Evolutionary conservation across 2,113 vertebrate genomes (phyloP).

Genomic region (human (Homo sapiens)): DNA sequence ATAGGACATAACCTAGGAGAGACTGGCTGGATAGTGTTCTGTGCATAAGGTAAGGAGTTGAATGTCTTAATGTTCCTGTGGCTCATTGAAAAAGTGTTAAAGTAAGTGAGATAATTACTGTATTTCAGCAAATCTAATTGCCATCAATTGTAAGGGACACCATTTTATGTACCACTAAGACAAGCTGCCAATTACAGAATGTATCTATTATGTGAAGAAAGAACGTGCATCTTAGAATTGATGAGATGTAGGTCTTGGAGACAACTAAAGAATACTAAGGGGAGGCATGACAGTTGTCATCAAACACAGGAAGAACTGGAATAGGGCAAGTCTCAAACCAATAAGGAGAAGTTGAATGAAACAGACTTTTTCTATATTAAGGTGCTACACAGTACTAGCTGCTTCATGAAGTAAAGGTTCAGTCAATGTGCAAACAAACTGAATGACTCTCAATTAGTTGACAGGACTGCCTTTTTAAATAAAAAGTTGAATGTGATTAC

Average conservation of each 20-base stretch:
- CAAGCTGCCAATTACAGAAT: constrained; percentile 16
- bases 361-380: background rate
- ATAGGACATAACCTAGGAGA: background rate
- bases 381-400: background rate
- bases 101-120: background rate
- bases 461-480: background rate
- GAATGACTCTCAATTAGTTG: background rate
- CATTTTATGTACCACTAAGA: background rate
- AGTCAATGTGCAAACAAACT: background rate
- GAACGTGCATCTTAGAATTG: background rate
- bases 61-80: background rate
- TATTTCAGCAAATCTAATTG: constrained; percentile 32
- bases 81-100: background rate
- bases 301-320: background rate
- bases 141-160: background rate
- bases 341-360: background rate
- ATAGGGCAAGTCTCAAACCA: background rate
- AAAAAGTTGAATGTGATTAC: background rate
- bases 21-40: background rate
- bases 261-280: background rate
- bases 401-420: background rate
- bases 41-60: background rate
- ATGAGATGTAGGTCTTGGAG: background rate
- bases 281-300: background rate
- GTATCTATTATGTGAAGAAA: background rate